phyloP scores from a whole-genome alignment of 2,888 invertebrate genomes.

The Archips crataeganus region DNA sequence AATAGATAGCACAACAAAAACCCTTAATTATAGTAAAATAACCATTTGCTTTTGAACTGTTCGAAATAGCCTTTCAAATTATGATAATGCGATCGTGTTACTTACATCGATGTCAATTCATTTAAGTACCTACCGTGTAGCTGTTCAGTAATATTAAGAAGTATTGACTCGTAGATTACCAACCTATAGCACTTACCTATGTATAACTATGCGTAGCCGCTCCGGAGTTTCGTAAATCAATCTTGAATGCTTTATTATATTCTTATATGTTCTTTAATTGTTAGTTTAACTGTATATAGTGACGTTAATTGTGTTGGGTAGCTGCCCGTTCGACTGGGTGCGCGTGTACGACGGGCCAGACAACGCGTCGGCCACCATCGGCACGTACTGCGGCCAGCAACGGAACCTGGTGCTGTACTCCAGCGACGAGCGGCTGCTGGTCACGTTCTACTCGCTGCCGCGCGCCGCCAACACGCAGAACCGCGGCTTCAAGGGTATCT shows the following conservation, averaged over 20 bases:
- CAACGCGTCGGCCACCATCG: constrained; percentile 95
- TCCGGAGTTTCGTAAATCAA: neutral
- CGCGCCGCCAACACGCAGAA: constrained; percentile 98
- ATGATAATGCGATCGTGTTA: constrained; percentile 18
- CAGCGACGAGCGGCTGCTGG: constrained; percentile 95
- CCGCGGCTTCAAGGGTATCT: constrained; percentile 99
- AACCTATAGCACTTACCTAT: too few relatives aligned
- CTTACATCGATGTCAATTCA: constrained; percentile 4
- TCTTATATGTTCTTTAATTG: too few relatives aligned
- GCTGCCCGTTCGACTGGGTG: constrained; percentile 99
- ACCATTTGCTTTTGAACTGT: neutral
- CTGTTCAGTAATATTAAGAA: neutral
- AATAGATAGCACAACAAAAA: neutral
- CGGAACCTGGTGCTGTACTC: constrained; percentile 98
- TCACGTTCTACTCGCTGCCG: constrained; percentile 96
- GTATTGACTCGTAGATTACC: too few relatives aligned
- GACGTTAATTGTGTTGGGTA: constrained; percentile 60
- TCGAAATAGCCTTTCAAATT: constrained; percentile 4
- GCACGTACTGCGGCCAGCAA: constrained; percentile 98
- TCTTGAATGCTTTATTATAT: too few relatives aligned
- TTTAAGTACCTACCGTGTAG: constrained; percentile 6
- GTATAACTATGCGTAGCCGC: neutral
- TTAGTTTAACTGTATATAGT: too few relatives aligned
- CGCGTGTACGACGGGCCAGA: constrained; percentile 98
- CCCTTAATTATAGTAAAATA: neutral